Conservation (phyloP, 2,113 vertebrate species). For the Oncorhynchus kisutch region DNA sequence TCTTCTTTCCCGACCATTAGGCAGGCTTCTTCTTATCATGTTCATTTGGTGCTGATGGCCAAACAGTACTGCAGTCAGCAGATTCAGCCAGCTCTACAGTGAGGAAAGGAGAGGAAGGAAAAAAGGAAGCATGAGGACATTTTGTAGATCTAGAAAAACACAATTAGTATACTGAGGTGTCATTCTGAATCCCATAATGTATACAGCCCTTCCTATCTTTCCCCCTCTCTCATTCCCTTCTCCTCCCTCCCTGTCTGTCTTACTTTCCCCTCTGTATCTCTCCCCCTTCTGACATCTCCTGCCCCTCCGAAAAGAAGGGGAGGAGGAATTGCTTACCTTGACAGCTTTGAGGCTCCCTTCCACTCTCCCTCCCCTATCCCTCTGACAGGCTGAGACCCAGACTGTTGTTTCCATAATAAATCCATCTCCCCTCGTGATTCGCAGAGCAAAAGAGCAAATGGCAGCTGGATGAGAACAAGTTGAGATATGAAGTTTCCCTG, state of each 20-base stretch:
- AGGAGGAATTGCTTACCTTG: too few species aligned
- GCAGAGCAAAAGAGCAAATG: slow-evolving; percentile 36
- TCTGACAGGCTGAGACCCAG: neutral
- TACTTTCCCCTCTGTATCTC: neutral
- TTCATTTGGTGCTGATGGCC: too few species aligned
- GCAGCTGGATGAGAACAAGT: slow-evolving; percentile 46
- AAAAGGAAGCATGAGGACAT: neutral
- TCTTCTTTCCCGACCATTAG: too few species aligned
- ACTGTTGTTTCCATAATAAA: slow-evolving; percentile 58
- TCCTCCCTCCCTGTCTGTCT: slow-evolving; percentile 16
- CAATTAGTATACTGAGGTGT: neutral
- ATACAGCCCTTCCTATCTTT: neutral
- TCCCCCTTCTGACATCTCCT: neutral
- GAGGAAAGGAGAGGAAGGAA: neutral
- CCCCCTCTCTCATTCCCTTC: neutral
- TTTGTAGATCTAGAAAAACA: neutral
- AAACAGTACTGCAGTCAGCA: too few species aligned
- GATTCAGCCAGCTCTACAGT: neutral
- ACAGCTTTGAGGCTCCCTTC: too few species aligned
- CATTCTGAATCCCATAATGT: too few species aligned
- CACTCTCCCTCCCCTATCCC: too few species aligned
- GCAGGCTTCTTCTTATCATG: too few species aligned
- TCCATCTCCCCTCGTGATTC: slow-evolving; percentile 43
- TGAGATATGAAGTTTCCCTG: slow-evolving; percentile 62
- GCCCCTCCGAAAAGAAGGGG: too few species aligned